Evolutionary conservation across 2,113 vertebrate species (phyloP), one percentile per base, ranked within the genome.

Genomic region (Rutilus rutilus): DNA sequence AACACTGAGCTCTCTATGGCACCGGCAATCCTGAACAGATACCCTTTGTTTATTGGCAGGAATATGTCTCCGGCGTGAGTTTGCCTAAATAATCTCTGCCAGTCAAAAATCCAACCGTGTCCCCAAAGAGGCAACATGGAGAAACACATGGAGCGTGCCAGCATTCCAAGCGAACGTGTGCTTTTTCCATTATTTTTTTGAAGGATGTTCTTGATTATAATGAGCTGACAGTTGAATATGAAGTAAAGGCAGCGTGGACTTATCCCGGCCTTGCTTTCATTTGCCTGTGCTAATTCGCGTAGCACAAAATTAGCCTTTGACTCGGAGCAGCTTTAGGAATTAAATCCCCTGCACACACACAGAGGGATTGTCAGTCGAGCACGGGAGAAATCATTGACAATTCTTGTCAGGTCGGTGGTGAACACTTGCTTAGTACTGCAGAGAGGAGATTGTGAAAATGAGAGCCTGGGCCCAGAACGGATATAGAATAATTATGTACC

Each of bases 381-480:
- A 90, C 90, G 92, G 89, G 88, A 85, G 90, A 90, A 93, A 93
- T 93, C 93, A 94, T 95, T 95, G 93, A 91, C 91, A 93, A 94
- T 94, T 94, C 93, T 91, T 88, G 90, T 93, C 94, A 95, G 93
- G 92, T 90, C 92, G 89, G 87, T 83, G 85, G 87, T 91, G 89
- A 90, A 92, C 91, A 92, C 86, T 91, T 90, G 91, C 92, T 92
- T 82, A 84, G 80, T 92, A 90, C 94, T 94, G 94, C 92, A 90
- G 52, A 85, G 91, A 88, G 87, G 92, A 94, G 94, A 95, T 94
- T 94, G 93, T 83, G 89, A 89, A 90, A 93, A 92, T 86, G 81
- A 93, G 91, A 92, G 86, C 87, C 87, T 30, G 33, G 59, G 91
- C 59, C 75, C 88, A 88, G 89, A 90, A 93, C 33, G 92, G 90